A percentile compares a stretch with the other conserved stretches of the same genome.
Evolutionary conservation across 30 jellyfish, hydroid and myxozoan genomes (phyloP).

Genomic region (Turritopsis dohrnii): DNA sequence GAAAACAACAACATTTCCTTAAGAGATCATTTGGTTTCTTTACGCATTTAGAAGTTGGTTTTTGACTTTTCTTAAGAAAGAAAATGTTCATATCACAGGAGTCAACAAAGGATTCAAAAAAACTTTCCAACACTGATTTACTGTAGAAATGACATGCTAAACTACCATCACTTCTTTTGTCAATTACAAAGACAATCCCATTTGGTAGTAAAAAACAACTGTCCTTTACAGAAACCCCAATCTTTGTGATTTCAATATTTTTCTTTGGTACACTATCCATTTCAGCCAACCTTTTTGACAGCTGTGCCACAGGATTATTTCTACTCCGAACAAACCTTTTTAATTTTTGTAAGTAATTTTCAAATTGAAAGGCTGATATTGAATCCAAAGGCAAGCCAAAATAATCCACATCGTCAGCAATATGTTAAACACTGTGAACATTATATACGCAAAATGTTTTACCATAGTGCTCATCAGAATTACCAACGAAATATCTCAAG

Average conservation of each 20-base stretch:
- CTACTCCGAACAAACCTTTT: slow-evolving; percentile 1
- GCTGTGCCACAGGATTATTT: slow-evolving; percentile 11
- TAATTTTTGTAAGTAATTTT: slow-evolving; percentile 15
- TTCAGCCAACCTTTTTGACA: slow-evolving; percentile 11
- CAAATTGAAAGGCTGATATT: slow-evolving; percentile 27
- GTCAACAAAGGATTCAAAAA: neutral
- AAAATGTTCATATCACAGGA: neutral
- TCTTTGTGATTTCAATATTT: neutral
- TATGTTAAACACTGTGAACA: slow-evolving; percentile 40
- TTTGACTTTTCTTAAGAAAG: neutral
- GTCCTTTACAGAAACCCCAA: neutral
- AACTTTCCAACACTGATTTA: neutral
- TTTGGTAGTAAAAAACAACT: neutral
- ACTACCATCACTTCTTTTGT: neutral
- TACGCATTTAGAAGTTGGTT: no score
- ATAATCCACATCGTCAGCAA: slow-evolving; percentile 39
- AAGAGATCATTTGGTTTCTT: neutral
- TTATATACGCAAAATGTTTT: no score
- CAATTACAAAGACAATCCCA: neutral
- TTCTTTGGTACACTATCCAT: neutral
- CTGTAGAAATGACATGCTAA: neutral
- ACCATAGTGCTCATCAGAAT: slow-evolving; percentile 2
- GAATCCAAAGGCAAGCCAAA: slow-evolving; percentile 24
- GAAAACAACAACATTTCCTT: neutral
- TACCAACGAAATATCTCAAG: slow-evolving; percentile 34